These are phyloP conservation scores for Monopterus albus DNA, from an alignment of 2,113 vertebrate genomes.

Conservation along the genomic window DNA sequence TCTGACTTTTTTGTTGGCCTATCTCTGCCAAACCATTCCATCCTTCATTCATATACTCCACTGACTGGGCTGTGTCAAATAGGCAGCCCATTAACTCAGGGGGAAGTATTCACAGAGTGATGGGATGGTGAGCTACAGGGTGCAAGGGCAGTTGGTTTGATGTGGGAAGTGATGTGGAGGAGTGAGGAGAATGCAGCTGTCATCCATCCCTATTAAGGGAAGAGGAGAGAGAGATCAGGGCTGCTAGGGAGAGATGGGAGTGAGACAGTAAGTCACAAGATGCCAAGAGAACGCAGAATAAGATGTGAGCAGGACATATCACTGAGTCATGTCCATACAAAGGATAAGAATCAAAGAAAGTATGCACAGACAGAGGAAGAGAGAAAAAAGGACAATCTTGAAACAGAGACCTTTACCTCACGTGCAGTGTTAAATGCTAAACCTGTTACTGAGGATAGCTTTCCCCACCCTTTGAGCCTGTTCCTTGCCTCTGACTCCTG, in stretches of 20 bases:
- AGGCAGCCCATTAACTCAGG: slow-evolving; percentile 4
- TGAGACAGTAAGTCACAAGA: slow-evolving; percentile 41
- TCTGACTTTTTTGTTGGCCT: slow-evolving; percentile 1
- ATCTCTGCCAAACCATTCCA: slow-evolving; percentile 23
- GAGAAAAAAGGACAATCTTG: slow-evolving; percentile 17
- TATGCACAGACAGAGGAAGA: not conserved
- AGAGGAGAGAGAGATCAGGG: slow-evolving; percentile 12
- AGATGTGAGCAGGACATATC: slow-evolving; percentile 6
- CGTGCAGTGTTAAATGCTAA: slow-evolving; percentile 65
- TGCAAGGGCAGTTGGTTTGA: not conserved
- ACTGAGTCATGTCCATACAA: slow-evolving; percentile 19
- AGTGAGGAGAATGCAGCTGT: slow-evolving; percentile 53
- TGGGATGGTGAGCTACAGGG: slow-evolving; percentile 22
- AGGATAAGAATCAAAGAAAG: slow-evolving; percentile 5
- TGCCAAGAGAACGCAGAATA: slow-evolving; percentile 37
- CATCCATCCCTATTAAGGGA: slow-evolving; percentile 64
- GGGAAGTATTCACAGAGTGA: slow-evolving; percentile 26
- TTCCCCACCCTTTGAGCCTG: slow-evolving; percentile 31
- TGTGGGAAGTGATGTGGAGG: slow-evolving; percentile 29
- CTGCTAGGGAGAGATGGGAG: not conserved
- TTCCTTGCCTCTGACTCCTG: slow-evolving; percentile 41
- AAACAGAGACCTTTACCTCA: slow-evolving; percentile 48
- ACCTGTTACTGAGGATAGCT: slow-evolving; percentile 43
- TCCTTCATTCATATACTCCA: slow-evolving; percentile 55
- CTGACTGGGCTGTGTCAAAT: slow-evolving; percentile 43